Conservation (phyloP, 2,888 invertebrate genomes). For the Watsonalla binaria region DNA sequence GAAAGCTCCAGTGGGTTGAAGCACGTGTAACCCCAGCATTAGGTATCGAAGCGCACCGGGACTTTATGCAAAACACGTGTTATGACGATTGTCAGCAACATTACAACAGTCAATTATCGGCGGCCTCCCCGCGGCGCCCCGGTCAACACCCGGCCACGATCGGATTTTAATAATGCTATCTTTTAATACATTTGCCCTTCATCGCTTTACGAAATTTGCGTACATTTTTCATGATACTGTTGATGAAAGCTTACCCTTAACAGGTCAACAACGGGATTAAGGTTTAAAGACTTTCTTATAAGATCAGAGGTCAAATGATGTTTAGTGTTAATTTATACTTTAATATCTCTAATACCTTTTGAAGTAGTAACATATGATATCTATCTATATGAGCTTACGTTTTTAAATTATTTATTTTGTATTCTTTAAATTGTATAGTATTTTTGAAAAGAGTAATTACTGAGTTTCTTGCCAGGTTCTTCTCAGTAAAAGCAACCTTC, state of each 20-base stretch:
- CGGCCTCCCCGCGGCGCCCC: slow-evolving; percentile 40
- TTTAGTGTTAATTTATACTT: too few species aligned
- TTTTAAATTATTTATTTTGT: too few species aligned
- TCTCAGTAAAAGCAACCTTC: too few species aligned
- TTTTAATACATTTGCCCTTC: slow-evolving; percentile 40
- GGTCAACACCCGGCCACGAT: slow-evolving; percentile 51
- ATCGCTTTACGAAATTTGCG: slow-evolving; percentile 20
- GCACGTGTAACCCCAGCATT: slow-evolving; percentile 4
- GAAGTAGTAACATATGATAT: too few species aligned
- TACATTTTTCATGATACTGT: not conserved
- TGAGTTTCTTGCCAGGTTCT: too few species aligned
- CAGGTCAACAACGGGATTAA: not conserved
- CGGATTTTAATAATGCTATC: slow-evolving; percentile 54
- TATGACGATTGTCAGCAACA: slow-evolving; percentile 17
- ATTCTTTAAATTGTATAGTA: too few species aligned
- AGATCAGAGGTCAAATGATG: too few species aligned
- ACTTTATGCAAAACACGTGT: slow-evolving; percentile 18
- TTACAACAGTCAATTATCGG: slow-evolving; percentile 28
- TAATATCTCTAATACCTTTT: too few species aligned
- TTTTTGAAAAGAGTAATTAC: too few species aligned
- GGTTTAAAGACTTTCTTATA: too few species aligned
- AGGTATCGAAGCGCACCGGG: slow-evolving; percentile 8
- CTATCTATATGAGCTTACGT: too few species aligned
- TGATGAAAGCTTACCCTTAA: not conserved
- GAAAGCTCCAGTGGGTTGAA: not conserved